phyloP scores from a whole-genome alignment of 2,888 invertebrate species.

The Schizaphis graminum region DNA sequence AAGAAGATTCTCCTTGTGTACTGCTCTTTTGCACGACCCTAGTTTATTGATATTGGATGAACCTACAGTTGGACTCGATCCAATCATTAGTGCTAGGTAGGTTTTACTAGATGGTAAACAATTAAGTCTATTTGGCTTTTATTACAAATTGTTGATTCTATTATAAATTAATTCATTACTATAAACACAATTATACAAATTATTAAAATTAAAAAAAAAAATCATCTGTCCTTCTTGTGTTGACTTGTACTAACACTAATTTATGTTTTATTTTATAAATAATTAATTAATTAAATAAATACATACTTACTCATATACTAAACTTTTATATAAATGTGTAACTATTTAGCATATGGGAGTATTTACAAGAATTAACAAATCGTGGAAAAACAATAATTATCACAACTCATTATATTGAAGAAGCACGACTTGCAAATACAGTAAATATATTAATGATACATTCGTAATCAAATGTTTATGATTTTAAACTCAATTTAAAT shows the following conservation, averaged over 20 bases:
- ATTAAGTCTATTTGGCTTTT: not conserved
- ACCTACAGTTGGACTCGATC: conserved; percentile 74
- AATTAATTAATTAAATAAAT: not conserved
- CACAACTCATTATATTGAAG: conserved; percentile 70
- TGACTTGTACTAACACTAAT: not conserved
- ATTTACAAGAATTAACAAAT: conserved; percentile 67
- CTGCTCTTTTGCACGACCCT: conserved; percentile 73
- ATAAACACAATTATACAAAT: not conserved
- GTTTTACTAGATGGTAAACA: not conserved
- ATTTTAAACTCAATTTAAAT: conserved; percentile 13
- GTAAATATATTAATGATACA: conserved; percentile 57
- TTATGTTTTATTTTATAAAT: not conserved
- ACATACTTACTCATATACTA: not conserved
- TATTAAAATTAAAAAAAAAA: not conserved
- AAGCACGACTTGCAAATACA: conserved; percentile 68
- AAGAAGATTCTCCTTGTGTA: conserved; percentile 73
- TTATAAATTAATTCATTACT: not conserved
- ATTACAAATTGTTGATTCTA: not conserved
- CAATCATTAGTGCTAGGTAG: conserved; percentile 71
- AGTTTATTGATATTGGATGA: conserved; percentile 72
- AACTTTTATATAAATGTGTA: not conserved
- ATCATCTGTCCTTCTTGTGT: not conserved
- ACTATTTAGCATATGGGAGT: conserved; percentile 68
- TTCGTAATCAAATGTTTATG: not conserved
- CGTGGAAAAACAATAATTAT: conserved; percentile 69